Evolutionary conservation across 2,113 vertebrate genomes (phyloP).

Genomic region (Heterotilapia buettikoferi): DNA sequence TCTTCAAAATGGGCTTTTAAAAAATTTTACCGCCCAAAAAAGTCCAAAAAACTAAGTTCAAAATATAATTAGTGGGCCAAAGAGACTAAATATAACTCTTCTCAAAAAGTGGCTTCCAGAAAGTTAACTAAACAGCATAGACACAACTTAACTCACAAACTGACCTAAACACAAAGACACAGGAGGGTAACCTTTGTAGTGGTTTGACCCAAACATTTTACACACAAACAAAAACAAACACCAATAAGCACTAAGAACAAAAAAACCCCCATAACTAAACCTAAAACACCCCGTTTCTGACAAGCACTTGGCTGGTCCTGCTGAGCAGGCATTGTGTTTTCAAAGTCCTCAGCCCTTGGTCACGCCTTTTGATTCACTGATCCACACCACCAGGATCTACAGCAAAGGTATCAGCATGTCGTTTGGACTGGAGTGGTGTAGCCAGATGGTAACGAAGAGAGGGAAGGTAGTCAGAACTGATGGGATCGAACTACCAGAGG

Average conservation of each 20-base stretch:
- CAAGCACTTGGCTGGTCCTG: background rate
- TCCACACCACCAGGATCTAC: background rate
- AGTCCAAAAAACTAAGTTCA: background rate
- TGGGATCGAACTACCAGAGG: background rate
- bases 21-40: accelerated
- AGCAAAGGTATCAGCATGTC: background rate
- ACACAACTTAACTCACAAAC: background rate
- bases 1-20: background rate
- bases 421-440: background rate
- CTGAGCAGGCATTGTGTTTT: background rate
- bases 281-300: background rate
- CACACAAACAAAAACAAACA: background rate
- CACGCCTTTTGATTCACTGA: background rate
- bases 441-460: accelerated
- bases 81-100: background rate
- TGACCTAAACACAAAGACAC: background rate
- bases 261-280: accelerated
- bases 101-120: background rate
- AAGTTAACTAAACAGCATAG: background rate
- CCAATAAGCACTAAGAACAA: background rate
- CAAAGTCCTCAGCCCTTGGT: background rate
- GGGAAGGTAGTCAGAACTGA: background rate
- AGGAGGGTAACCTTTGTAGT: background rate
- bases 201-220: background rate
- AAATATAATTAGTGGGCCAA: background rate